phyloP scores from a whole-genome alignment of 2,113 vertebrate species.

The Nicator chloris region DNA sequence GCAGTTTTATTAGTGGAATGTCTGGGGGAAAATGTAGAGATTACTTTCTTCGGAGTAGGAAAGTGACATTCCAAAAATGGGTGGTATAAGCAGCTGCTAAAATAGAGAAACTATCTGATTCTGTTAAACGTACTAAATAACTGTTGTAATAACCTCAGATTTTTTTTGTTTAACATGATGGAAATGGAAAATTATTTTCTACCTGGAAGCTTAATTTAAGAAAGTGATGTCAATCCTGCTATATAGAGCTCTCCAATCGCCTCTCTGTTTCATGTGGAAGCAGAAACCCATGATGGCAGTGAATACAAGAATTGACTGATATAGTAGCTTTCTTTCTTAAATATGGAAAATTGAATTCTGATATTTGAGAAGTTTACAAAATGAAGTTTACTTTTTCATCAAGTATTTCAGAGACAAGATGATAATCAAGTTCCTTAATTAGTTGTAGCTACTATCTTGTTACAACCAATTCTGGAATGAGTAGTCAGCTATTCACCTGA shows the following conservation, averaged over 20 bases:
- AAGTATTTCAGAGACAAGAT: neutral
- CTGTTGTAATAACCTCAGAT: neutral
- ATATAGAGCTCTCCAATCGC: neutral
- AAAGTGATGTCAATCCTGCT: neutral
- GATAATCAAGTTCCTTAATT: neutral
- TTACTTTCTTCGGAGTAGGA: neutral
- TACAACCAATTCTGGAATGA: neutral
- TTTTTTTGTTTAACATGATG: neutral
- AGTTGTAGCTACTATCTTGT: neutral
- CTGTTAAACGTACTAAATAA: neutral
- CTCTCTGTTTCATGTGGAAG: neutral
- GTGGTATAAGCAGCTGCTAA: neutral
- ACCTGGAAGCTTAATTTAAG: neutral
- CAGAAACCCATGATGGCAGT: neutral
- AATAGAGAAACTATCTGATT: neutral
- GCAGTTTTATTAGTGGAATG: neutral
- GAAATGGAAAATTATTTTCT: neutral
- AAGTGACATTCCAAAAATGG: neutral
- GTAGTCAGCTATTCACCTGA: neutral
- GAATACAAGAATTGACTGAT: neutral
- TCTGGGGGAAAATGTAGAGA: neutral
- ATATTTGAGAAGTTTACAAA: neutral
- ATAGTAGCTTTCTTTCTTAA: neutral
- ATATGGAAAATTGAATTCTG: neutral
- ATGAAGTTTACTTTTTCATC: neutral